Base-by-base conservation (phyloP, 2,888 invertebrate genomes). In the Aleiodes alternator region DNA sequence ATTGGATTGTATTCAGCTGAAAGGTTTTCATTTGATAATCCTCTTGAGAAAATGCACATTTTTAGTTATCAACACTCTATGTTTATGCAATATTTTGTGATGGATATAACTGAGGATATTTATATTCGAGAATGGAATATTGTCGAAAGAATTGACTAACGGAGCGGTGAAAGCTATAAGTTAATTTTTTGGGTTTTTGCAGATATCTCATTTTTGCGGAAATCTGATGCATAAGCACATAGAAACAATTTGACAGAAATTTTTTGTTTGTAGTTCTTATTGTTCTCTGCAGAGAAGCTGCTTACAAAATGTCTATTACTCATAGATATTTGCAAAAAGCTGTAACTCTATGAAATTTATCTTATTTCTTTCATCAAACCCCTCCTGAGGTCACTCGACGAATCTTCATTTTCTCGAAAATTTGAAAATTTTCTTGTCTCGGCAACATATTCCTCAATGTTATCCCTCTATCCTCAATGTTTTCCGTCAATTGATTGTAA, bases 1-100 rank as follows among this genome's bases (percentile, higher is more conserved):
- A 78, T 84, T 80, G 88, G 89, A 85, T 85, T 90, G 79, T 88
- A 88, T 84, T 81, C 82, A 83, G 76, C 82, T 79, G 83, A 89
- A 86, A 89, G 89, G 88, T 89, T 85, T 82, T 78, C 79, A 79
- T 79, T 78, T 61, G 43, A 69, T 68, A 34, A 23, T 73, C 69
- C 16, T 16, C 12, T 9, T 16, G 38, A 68, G 38, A 59, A 23
- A 48, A 66, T 29, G 53, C 68, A 68, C 69, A 59, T 72, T 8
- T 53, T 51, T 38, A 61, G 9, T 51, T n/a, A 59, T 71, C 34
- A 11, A n/a, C 71, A 61, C 71, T 59, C 59, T 29, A 43, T 71
- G 66, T 68, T 51, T 68, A 66, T 73, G 76, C 69, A 66, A 73
- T 73, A 43, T 9, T 43, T 43, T 43, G 9, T 43, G 9, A 43